Base-by-base conservation (phyloP, 2,113 vertebrate species). In the Tychaedon coryphoeus region DNA sequence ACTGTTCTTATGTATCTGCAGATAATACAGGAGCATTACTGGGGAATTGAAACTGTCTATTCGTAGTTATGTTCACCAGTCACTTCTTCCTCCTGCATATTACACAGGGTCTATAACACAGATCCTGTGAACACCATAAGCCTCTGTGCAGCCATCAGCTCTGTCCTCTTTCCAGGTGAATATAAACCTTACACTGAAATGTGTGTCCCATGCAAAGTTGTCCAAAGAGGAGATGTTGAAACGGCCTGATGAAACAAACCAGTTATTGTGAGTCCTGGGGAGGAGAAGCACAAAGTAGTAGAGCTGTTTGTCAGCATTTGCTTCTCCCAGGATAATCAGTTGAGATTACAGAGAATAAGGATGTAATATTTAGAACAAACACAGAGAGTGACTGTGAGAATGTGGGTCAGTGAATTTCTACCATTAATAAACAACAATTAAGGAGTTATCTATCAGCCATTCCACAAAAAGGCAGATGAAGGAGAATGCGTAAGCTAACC, bases 371-470 rank as follows among this genome's bases (percentile, higher is more conserved):
- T 94, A 95, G 88, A 97, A 74, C 47, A 70, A 88, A 74, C 75
- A 36, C 5, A 14, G 69, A 95, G 66, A 56, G 38, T 50, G 82
- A 65, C 62, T 91, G 66, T 70, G 79, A 93, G 94, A 95, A 92
- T 80, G 72, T 78, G 51, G 75, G 76, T 80, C 82, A 86, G 75
- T 79, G 86, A 80, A 95, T 92, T 94, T 95, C 75, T 86, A 12
- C 83, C 11, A 4, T 77, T 64, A 83, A 95, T 95, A 96, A 97
- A 97, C 86, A 96, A 56, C 93, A 95, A 96, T 97, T 97, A 97
- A 33, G 56, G 79, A 88, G 79, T 77, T 95, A 95, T 88, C 96
- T 94, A 36, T 62, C 60, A 88, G 50, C 47, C 79, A 33, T 67
- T 92, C 82, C 77, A 74, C 92, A 84, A 70, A 86, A 90, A 93